Percentiles rank a stretch among this genome's conserved stretches.
phyloP scores from a whole-genome alignment of 2,888 invertebrate genomes.

The Eristalinus aeneus region DNA sequence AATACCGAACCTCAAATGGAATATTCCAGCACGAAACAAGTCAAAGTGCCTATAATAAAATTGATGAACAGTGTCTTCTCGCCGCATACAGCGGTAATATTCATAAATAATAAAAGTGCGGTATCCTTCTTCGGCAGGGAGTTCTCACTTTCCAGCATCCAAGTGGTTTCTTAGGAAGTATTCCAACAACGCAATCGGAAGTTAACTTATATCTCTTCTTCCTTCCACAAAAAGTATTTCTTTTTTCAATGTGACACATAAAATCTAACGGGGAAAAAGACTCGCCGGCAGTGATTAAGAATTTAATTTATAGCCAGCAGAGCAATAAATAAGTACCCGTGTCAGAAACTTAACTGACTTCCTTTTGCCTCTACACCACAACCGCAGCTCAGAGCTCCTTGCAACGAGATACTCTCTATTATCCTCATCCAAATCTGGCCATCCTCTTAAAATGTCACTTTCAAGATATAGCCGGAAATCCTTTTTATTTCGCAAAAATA shows the following conservation, averaged over 20 bases:
- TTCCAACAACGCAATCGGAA: not conserved
- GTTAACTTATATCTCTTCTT: not conserved
- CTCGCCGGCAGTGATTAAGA: slow-evolving; percentile 38
- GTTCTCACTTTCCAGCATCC: not conserved
- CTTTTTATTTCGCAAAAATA: not conserved
- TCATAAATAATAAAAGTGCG: slow-evolving; percentile 33
- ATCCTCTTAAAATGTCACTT: slow-evolving; percentile 18
- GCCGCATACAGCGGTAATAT: slow-evolving; percentile 14
- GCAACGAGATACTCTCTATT: slow-evolving; percentile 6
- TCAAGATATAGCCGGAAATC: slow-evolving; percentile 4
- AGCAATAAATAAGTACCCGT: slow-evolving; percentile 58
- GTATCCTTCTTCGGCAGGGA: not conserved
- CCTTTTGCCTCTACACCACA: not conserved
- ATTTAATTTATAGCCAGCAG: slow-evolving; percentile 49
- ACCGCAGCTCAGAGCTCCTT: not conserved
- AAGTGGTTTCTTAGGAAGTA: not conserved
- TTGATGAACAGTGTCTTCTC: slow-evolving; percentile 8
- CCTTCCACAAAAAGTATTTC: not conserved
- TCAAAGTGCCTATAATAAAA: not conserved
- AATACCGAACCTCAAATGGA: too few species aligned
- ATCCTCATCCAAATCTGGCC: slow-evolving; percentile 4
- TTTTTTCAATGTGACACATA: not conserved
- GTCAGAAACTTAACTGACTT: slow-evolving; percentile 50
- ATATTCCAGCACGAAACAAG: not conserved
- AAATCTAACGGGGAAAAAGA: not conserved